A percentile compares a stretch with the other conserved stretches of the same genome.
phyloP scores from a whole-genome alignment of 2,888 invertebrate genomes.

The Dermolepida albohirtum region DNA sequence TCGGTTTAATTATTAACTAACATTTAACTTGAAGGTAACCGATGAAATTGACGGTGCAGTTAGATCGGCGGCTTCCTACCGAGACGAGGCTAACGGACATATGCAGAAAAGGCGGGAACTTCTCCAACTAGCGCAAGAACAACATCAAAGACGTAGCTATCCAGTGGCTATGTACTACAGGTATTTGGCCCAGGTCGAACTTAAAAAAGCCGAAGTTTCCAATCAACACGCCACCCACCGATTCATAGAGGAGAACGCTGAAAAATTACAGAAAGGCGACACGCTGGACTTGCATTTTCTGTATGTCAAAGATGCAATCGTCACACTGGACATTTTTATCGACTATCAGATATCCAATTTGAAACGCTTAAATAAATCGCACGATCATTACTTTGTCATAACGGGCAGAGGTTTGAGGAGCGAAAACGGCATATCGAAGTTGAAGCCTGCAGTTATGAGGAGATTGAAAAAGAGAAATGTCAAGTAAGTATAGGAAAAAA shows the following conservation, averaged over 20 bases:
- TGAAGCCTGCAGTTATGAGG: conserved; percentile 79
- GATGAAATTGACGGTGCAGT: conserved; percentile 45
- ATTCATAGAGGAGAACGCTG: conserved; percentile 68
- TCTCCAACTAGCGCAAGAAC: conserved; percentile 65
- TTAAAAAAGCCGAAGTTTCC: conserved; percentile 71
- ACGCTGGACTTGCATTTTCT: conserved; percentile 85
- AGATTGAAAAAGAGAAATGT: conserved; percentile 73
- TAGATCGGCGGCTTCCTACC: conserved; percentile 54
- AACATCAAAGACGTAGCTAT: conserved; percentile 73
- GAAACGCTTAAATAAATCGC: conserved; percentile 58
- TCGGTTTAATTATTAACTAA: too few species aligned
- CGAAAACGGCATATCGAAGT: conserved; percentile 72
- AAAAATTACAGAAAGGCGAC: conserved; percentile 66
- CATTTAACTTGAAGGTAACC: too few species aligned
- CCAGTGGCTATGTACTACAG: conserved; percentile 81
- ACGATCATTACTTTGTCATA: conserved; percentile 72
- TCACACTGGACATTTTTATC: conserved; percentile 76
- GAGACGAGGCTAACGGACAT: conserved; percentile 67
- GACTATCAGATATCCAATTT: conserved; percentile 74
- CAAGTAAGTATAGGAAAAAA: conserved; percentile 65
- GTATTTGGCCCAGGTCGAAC: conserved; percentile 74
- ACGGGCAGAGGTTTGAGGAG: conserved; percentile 86
- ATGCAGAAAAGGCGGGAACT: conserved; percentile 67
- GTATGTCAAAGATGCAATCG: conserved; percentile 79
- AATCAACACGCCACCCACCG: conserved; percentile 74